phyloP scores from a whole-genome alignment of 2,113 vertebrate genomes.

The Miniopterus natalensis region DNA sequence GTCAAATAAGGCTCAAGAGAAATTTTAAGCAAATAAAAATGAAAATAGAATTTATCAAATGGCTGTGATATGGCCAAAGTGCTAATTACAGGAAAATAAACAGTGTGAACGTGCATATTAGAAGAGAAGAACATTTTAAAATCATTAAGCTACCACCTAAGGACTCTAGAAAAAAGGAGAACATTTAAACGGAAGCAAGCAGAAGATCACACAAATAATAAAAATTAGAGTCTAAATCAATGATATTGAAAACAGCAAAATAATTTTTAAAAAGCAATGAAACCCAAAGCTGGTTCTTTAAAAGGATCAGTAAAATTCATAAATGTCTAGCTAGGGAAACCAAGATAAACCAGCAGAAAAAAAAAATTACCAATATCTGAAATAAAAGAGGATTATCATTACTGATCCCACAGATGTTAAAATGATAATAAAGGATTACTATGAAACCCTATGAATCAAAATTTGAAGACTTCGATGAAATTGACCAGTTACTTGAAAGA shows the following conservation, averaged over 20 bases:
- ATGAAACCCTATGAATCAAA: not conserved
- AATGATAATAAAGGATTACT: not conserved
- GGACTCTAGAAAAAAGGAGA: not conserved
- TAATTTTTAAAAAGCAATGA: not conserved
- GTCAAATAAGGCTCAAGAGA: not conserved
- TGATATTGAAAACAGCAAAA: not conserved
- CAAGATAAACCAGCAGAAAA: not conserved
- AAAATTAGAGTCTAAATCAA: not conserved
- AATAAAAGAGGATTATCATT: not conserved
- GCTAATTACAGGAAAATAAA: not conserved
- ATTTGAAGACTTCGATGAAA: not conserved
- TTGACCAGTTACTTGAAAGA: not conserved
- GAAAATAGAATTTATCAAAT: not conserved
- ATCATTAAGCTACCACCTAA: not conserved
- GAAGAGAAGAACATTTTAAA: not conserved
- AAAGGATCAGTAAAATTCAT: not conserved
- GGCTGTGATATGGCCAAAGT: not conserved
- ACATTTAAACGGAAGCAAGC: not conserved
- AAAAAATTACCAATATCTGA: not conserved
- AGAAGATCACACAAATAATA: not conserved
- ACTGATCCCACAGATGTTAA: not conserved
- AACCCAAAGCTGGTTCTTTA: not conserved
- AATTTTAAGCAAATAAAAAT: not conserved
- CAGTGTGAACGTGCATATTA: not conserved
- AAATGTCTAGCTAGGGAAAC: not conserved